phyloP scores from a whole-genome alignment of 2,888 invertebrate genomes.

The Ormyrus pomaceus region DNA sequence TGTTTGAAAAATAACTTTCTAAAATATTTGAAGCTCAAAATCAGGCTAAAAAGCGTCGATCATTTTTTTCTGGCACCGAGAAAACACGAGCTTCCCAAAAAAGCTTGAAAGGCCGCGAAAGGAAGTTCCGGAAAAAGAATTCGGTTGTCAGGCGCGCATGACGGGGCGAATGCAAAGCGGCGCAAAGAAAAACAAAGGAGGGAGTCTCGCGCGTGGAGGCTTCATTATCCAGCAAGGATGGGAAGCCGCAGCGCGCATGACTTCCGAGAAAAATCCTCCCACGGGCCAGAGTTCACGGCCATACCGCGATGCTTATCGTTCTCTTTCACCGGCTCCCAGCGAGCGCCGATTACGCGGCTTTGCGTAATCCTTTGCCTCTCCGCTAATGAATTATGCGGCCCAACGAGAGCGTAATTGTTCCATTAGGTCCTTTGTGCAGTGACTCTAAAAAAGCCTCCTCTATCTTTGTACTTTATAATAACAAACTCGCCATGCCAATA shows the following conservation, averaged over 20 bases:
- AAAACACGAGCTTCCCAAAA: no score
- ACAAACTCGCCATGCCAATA: no score
- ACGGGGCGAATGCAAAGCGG: not conserved
- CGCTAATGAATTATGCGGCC: not conserved
- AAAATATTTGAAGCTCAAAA: no score
- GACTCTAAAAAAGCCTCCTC: no score
- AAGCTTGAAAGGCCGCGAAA: no score
- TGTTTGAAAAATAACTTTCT: no score
- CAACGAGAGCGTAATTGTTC: not conserved
- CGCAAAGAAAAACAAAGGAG: not conserved
- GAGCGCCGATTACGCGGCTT: conserved; percentile 52
- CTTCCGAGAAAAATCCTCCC: conserved; percentile 67
- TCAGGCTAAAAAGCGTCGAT: no score
- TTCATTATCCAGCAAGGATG: conserved; percentile 24
- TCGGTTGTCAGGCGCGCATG: no score
- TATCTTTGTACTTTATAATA: no score
- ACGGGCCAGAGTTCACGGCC: conserved; percentile 71
- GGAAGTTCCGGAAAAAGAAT: no score
- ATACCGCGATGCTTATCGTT: conserved; percentile 59
- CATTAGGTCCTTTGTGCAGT: no score
- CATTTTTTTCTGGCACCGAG: no score
- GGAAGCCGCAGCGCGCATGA: conserved; percentile 29
- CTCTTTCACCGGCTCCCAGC: conserved; percentile 56
- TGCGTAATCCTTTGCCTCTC: not conserved
- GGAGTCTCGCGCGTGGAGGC: not conserved